These are phyloP conservation scores for Conus canariensis DNA, from an alignment of 2,888 invertebrate species.

Conservation along the genomic window DNA sequence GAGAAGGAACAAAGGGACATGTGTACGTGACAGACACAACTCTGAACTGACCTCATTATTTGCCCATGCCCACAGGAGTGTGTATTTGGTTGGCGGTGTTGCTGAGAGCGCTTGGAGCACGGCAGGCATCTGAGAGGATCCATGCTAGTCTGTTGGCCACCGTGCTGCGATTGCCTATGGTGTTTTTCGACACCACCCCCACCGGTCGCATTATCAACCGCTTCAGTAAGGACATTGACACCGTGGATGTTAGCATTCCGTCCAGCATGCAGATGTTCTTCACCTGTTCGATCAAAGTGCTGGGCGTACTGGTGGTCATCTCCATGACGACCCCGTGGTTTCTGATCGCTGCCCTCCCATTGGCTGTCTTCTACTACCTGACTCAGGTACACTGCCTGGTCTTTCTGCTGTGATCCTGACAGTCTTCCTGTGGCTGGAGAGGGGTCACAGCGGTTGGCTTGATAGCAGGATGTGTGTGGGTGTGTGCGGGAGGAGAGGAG, in stretches of 20 bases:
- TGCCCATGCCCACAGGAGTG: slow-evolving; percentile 20
- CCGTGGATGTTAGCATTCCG: slow-evolving; percentile 67
- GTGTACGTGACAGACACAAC: too few relatives aligned
- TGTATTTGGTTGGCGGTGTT: slow-evolving; percentile 41
- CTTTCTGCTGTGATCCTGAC: not conserved
- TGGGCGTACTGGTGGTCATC: slow-evolving; percentile 61
- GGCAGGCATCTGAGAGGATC: slow-evolving; percentile 58
- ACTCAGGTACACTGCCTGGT: slow-evolving; percentile 61
- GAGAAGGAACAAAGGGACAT: not conserved
- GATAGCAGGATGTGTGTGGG: too few relatives aligned
- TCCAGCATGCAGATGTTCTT: slow-evolving; percentile 50
- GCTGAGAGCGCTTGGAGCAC: slow-evolving; percentile 47
- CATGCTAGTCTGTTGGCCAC: slow-evolving; percentile 63
- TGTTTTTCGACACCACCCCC: slow-evolving; percentile 76
- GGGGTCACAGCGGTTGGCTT: too few relatives aligned
- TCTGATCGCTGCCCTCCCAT: slow-evolving; percentile 57
- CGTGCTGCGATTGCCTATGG: slow-evolving; percentile 68
- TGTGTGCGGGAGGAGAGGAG: too few relatives aligned
- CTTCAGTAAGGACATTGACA: slow-evolving; percentile 75
- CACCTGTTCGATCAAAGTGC: slow-evolving; percentile 47
- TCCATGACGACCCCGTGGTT: slow-evolving; percentile 63
- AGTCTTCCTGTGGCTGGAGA: not conserved
- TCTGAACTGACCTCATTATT: not conserved
- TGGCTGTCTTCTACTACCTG: slow-evolving; percentile 60
- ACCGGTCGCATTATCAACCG: slow-evolving; percentile 73